Base-by-base conservation (phyloP, 2,888 invertebrate species). In the Sericinus montela region DNA sequence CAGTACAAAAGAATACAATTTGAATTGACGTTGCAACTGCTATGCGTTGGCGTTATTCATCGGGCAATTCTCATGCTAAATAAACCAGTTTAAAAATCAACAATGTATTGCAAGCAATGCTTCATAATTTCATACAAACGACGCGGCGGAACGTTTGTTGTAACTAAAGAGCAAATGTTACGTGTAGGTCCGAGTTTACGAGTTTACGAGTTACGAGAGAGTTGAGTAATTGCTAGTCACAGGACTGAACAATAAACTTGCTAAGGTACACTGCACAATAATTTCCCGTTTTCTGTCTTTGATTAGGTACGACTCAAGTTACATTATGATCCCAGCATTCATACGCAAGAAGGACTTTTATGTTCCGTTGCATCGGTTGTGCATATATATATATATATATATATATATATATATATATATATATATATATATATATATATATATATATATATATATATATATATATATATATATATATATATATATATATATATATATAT, bases 221-320 rank as follows among this genome's bases (percentile, higher is more conserved):
- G 70, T 67, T 82, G 84, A 87, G 80, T 87, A 87, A 88, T 87
- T 86, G 84, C 75, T 63, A 65, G 75, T 81, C 84, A 78, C 72
- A 78, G 76, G 75, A 72, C 70, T 71, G 75, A 75, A 83, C 85
- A 82, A 85, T 87, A 84, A 81, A 85, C 80, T 77, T 72, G 67
- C 72, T 66, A 80, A 67, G 82, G 78, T 69, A 80, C 78, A 80
- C 66, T 78, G 80, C 80, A 75, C 78, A 80, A 82, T 86, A 86
- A 85, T 85, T 80, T 82, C 72, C 72, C 74, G 78, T 81, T 83
- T 82, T 81, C 81, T 75, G 75, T 80, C 78, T 85, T 83, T 87
- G 85, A 87, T 87, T 86, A 82, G 83, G 76, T 60, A 53, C 58
- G 62, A 72, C 79, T 87, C 86, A 69, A 66, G 83, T 88, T 87